phyloP scores from a whole-genome alignment of 1,140 invertebrate species.

The Zaprionus tsacasi region DNA sequence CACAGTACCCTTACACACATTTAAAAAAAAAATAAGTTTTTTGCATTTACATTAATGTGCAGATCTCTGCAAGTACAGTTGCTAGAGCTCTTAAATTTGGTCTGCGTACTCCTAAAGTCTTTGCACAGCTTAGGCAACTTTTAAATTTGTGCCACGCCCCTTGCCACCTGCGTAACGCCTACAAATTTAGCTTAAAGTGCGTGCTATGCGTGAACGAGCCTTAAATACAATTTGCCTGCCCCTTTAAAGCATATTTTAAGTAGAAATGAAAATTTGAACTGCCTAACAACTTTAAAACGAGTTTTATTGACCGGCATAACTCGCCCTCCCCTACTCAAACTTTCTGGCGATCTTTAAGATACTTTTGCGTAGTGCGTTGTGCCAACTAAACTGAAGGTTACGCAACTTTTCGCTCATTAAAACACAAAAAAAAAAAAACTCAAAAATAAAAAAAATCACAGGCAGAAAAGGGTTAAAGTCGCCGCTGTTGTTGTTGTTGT shows the following conservation, averaged over 20 bases:
- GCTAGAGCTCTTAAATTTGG: too few relatives aligned
- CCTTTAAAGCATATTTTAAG: neutral
- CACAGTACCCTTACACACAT: too few relatives aligned
- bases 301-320: neutral
- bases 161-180: neutral
- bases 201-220: too few relatives aligned
- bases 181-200: too few relatives aligned
- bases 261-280: neutral
- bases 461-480: too few relatives aligned
- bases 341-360: slow-evolving; percentile 1
- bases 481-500: neutral
- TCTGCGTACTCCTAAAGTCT: too few relatives aligned
- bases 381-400: neutral
- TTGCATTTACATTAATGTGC: too few relatives aligned
- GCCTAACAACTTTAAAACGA: neutral
- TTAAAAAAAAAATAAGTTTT: too few relatives aligned
- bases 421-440: slow-evolving; percentile 3
- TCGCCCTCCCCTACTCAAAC: neutral
- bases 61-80: too few relatives aligned
- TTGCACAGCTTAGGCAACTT: neutral
- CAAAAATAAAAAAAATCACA: neutral
- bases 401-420: slow-evolving; percentile 8
- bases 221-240: too few relatives aligned
- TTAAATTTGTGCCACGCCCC: neutral
- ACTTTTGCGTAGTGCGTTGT: neutral